These are phyloP conservation scores for Episyrphus balteatus DNA, from an alignment of 1,140 invertebrate genomes.

Conservation along the genomic window DNA sequence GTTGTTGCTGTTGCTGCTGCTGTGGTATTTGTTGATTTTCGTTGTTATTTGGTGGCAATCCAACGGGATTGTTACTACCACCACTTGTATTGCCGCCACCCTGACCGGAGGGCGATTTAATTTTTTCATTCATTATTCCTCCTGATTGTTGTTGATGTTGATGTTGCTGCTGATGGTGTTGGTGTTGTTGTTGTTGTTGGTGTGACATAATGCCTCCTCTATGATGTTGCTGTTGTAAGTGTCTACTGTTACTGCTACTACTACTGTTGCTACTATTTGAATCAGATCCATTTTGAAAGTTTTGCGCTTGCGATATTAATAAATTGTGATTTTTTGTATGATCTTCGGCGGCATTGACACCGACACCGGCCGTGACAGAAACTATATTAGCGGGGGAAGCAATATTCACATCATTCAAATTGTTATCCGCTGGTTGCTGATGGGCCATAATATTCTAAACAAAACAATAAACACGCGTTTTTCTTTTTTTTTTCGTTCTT, in stretches of 20 bases:
- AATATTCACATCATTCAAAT: slow-evolving; percentile 1
- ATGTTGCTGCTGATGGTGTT: background rate
- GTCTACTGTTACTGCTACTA: too few species aligned
- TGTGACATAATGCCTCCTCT: too few species aligned
- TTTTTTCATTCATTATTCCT: slow-evolving; percentile 33
- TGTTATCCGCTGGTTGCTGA: slow-evolving; percentile 3
- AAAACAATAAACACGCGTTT: background rate
- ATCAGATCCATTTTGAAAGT: slow-evolving; percentile 2
- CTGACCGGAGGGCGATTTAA: slow-evolving; percentile 32
- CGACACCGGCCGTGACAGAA: too few species aligned
- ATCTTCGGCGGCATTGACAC: background rate
- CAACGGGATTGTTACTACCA: slow-evolving; percentile 10
- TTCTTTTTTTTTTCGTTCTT: background rate
- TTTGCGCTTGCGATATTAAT: background rate
- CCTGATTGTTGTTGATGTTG: background rate
- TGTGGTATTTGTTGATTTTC: slow-evolving; percentile 2
- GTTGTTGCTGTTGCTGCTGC: background rate
- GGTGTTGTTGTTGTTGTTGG: background rate
- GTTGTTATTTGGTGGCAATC: slow-evolving; percentile 8
- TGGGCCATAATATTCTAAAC: slow-evolving; percentile 5
- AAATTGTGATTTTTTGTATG: background rate
- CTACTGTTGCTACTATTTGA: too few species aligned
- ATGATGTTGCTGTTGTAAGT: too few species aligned
- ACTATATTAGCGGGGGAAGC: too few species aligned
- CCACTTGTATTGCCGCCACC: slow-evolving; percentile 14